These are phyloP conservation scores for Philhelius pedissequus DNA, from an alignment of 2,888 invertebrate genomes.

Conservation along the genomic window DNA sequence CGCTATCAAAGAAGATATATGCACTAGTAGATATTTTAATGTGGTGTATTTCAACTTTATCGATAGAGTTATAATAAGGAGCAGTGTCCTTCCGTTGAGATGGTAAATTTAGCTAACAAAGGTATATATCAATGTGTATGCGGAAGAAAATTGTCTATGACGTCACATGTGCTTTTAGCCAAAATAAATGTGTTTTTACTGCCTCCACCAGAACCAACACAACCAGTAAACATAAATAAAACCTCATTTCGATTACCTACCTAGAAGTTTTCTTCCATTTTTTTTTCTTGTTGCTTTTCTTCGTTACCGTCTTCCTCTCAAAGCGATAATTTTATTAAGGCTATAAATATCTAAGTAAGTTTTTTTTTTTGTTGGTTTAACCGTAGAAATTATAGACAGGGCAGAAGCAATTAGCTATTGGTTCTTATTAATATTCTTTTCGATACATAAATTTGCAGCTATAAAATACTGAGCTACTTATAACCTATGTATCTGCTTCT, in stretches of 20 bases:
- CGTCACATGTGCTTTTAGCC: background rate
- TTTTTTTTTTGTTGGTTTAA: slow-evolving; percentile 25
- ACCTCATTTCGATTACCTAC: background rate
- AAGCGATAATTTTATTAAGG: slow-evolving; percentile 32
- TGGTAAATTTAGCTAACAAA: background rate
- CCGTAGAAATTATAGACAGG: background rate
- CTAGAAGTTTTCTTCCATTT: background rate
- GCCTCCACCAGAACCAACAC: no score
- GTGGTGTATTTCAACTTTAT: background rate
- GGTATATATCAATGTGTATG: background rate
- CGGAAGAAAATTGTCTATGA: background rate
- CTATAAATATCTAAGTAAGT: slow-evolving; percentile 58
- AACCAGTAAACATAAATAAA: background rate
- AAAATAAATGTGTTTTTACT: background rate
- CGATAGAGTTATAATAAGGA: background rate
- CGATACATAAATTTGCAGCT: background rate
- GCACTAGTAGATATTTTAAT: no score
- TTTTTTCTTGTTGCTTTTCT: background rate
- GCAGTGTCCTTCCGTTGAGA: background rate
- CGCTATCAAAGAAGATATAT: background rate
- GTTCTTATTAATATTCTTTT: background rate
- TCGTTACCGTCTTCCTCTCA: background rate
- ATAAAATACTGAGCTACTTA: background rate
- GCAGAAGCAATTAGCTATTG: slow-evolving; percentile 31
- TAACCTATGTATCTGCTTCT: background rate